Percentiles rank a stretch among this genome's conserved stretches.
Evolutionary conservation across 2,797 vertebrate species (phyloP).

Genomic region (Otolemur crassicaudatus): DNA sequence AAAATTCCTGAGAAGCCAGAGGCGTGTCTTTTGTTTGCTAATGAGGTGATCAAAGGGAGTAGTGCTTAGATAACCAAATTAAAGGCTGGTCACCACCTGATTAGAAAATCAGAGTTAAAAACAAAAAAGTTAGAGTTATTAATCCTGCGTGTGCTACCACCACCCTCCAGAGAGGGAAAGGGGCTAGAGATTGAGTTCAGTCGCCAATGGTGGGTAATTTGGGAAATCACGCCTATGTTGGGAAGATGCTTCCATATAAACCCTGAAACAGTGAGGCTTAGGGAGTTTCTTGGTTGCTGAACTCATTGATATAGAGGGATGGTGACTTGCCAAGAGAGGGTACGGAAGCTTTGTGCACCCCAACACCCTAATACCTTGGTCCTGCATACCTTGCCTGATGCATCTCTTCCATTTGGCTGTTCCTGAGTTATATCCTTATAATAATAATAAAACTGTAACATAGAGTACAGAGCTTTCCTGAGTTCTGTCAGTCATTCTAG

Average conservation of each 20-base stretch:
- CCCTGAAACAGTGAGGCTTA: background rate
- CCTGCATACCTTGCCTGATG: background rate
- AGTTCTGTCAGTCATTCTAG: background rate
- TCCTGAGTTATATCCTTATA: background rate
- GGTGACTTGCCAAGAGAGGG: background rate
- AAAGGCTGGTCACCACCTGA: background rate
- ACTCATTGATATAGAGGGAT: background rate
- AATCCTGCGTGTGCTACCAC: background rate
- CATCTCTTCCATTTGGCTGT: background rate
- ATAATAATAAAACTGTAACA: background rate
- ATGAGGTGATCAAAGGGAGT: background rate
- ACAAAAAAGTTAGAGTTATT: background rate
- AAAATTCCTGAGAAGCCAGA: background rate
- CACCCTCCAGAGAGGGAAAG: background rate
- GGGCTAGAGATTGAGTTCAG: background rate
- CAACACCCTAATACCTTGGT: background rate
- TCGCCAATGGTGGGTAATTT: background rate
- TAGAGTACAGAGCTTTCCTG: background rate
- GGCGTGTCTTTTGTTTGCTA: background rate
- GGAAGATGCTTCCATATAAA: background rate
- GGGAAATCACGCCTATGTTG: background rate
- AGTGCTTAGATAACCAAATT: background rate
- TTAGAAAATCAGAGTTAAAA: background rate
- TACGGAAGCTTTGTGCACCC: background rate
- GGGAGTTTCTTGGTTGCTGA: background rate